Evolutionary conservation across 2,888 invertebrate genomes (phyloP), one percentile per base, ranked within the genome.

Genomic region (Spisula subtruncata): DNA sequence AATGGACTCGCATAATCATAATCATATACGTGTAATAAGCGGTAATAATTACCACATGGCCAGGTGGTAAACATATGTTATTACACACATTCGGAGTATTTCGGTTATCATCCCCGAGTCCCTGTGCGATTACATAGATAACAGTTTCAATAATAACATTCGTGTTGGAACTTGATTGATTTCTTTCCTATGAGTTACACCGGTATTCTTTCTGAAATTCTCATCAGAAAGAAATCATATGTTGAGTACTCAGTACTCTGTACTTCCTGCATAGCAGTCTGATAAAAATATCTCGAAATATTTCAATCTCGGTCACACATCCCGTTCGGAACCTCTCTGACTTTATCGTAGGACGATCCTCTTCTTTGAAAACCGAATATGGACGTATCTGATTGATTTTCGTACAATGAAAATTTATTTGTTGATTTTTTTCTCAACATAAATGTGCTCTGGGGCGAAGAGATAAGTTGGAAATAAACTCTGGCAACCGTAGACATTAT

Each of bases 321-420:
- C 88, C 88, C 88, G 81, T 85, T 85, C 60, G 35, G 88, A 32
- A 81, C 88, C 88, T 35, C 88, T 83, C 35, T 18, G 20, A 29
- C 29, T 48, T 60, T 71, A 35, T 85, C 51, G 81, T 41, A 54
- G 85, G 85, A 54, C 51, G 89, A 82, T 48, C 82, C 46, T 81
- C 29, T 51, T 51, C 48, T 66, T 56, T 71, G 54, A 66, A 32
- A 46, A 29, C 89, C 89, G 56, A 83, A 89, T 85, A 85, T 51
- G 89, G 88, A 48, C 60, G 41, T 85, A 56, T 35, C 56, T 54
- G 80, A 56, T 56, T 56, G 80, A 85, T 79, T 41, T 85, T 56
- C 54, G 32, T 80, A 56, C 79, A 46, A 85, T 80, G 51, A 75
- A 75, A 41, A 75, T 75, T 75, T 75, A 75, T 75, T 75, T 75